These are phyloP conservation scores for Orius insidiosus DNA, from an alignment of 1,140 invertebrate species.

Conservation along the genomic window DNA sequence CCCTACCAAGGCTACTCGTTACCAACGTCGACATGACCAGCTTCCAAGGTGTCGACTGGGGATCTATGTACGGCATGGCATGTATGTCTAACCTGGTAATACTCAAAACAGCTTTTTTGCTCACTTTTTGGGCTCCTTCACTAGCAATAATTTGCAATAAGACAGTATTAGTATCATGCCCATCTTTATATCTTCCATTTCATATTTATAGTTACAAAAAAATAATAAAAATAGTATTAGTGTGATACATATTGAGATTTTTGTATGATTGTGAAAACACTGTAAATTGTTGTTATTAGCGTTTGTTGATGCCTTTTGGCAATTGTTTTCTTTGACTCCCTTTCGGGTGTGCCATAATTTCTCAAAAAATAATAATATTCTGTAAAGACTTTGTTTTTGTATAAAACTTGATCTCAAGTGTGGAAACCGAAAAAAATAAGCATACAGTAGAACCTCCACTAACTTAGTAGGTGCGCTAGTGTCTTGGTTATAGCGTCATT, in stretches of 20 bases:
- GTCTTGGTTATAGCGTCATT: too few relatives aligned
- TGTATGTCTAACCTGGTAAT: slow-evolving; percentile 54
- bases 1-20: slow-evolving; percentile 61
- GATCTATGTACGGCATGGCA: slow-evolving; percentile 75
- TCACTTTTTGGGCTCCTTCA: slow-evolving; percentile 13
- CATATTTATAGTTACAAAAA: slow-evolving; percentile 10
- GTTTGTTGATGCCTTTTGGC: slow-evolving; percentile 14
- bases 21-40: slow-evolving; percentile 75
- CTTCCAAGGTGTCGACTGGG: slow-evolving; percentile 79
- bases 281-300: slow-evolving; percentile 15
- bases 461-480: too few relatives aligned
- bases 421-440: slow-evolving; percentile 9
- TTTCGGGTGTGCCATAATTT: slow-evolving; percentile 13
- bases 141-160: slow-evolving; percentile 22
- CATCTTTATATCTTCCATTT: slow-evolving; percentile 17
- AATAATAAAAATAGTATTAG: slow-evolving; percentile 25
- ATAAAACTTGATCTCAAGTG: slow-evolving; percentile 19
- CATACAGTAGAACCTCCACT: slow-evolving; percentile 1
- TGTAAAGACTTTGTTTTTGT: slow-evolving; percentile 13
- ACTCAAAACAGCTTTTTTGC: slow-evolving; percentile 1
- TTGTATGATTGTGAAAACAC: slow-evolving; percentile 10
- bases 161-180: slow-evolving; percentile 16
- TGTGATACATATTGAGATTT: slow-evolving; percentile 16
- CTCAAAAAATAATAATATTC: slow-evolving; percentile 2
- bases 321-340: slow-evolving; percentile 12